Base-by-base conservation (phyloP, 2,888 invertebrate genomes). In the Epinotia nisella region DNA sequence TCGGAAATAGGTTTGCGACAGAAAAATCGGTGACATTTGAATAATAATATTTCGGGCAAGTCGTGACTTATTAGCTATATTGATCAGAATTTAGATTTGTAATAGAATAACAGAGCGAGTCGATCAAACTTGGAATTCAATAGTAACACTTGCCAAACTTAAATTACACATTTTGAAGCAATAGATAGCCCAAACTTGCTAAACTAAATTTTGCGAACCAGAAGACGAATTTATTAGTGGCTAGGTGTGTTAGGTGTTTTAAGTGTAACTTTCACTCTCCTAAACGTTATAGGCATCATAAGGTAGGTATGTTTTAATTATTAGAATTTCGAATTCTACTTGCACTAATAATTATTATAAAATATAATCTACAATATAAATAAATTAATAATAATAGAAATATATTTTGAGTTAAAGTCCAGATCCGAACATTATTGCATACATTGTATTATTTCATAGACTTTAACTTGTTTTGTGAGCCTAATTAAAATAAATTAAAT, bases 131-230 rank as follows among this genome's bases (percentile, higher is more conserved):
- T 55, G 15, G 29, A 70, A 29, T 41, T 56, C 53, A 70, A 69
- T 62, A 35, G 64, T 65, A 64, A 65, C 49, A 49, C 49, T 70
- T 58, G 17, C 35, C 9, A 19, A 64, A 70, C 29, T 64, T 64
- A 58, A 53, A 69, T 60, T 60, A 60, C 60, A 60, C 53, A 85
- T 89, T 69, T 53, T 19, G 13, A 53, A 61, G 39, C 39, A 61
- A 59, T 69, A 10, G 60, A 69, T 61, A 21, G 15, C 15, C 21
- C 7, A 61, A 69, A 69, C 53, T 41, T 39, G n/a, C n/a, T n/a
- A 53, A 19, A 15, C 39, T 39, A 24, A 53, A n/a, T 61, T 24
- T 59, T 58, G 49, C 49, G 51, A 17, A 49, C 19, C 56, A 17
- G 3, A 35, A 24, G 24, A 15, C 13, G 15, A 56, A 24, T 13